These are phyloP conservation scores for Rhagonycha fulva DNA, from an alignment of 2,888 invertebrate genomes.

Conservation along the genomic window DNA sequence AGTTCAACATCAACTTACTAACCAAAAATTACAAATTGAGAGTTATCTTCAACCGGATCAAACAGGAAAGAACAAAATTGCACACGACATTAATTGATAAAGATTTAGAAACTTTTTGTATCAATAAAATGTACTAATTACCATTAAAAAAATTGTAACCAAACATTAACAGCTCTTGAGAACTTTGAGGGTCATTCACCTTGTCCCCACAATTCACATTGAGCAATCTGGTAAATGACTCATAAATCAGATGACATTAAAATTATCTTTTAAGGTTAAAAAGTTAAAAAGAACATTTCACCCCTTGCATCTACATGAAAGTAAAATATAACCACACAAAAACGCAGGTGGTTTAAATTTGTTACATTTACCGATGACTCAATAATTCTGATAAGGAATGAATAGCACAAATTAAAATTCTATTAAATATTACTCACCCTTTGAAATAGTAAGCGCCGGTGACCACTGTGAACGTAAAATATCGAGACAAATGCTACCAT, in stretches of 20 bases:
- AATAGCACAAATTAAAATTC: background rate
- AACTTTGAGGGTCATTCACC: background rate
- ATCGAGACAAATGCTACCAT: conserved; percentile 99
- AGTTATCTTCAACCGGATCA: background rate
- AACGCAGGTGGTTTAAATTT: background rate
- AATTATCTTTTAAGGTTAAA: background rate
- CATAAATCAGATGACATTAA: background rate
- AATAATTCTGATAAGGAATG: background rate
- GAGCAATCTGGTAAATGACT: background rate
- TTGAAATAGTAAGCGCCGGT: conserved; percentile 99
- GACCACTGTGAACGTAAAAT: conserved; percentile 99
- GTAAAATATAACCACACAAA: background rate
- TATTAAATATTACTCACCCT: conserved; percentile 69
- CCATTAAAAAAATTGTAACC: background rate
- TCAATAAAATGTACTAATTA: background rate
- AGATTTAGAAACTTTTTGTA: background rate
- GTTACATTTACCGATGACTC: background rate
- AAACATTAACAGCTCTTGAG: background rate
- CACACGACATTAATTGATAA: background rate
- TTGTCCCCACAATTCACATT: background rate
- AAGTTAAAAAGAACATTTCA: background rate
- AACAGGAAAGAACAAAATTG: background rate
- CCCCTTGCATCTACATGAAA: background rate
- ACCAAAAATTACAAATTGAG: background rate
- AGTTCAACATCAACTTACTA: background rate